Conservation (phyloP, 2,797 vertebrate species). For the Hafferia zeledoni region DNA sequence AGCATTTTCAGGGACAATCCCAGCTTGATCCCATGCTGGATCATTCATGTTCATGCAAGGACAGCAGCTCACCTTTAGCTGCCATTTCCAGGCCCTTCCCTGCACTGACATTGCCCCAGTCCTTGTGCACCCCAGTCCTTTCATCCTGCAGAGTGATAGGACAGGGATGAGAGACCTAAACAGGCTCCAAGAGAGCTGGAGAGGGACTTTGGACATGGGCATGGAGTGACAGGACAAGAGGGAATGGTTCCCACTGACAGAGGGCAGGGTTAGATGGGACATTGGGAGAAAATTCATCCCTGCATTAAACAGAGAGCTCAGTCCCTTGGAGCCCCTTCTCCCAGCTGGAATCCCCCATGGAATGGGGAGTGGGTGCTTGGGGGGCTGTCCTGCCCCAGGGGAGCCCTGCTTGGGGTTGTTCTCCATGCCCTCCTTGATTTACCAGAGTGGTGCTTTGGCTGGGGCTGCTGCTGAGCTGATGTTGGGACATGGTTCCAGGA, state of each 20-base stretch:
- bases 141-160: neutral
- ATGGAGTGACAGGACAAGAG: neutral
- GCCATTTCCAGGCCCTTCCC: neutral
- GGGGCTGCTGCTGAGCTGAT: neutral
- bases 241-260: neutral
- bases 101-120: neutral
- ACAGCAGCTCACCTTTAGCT: neutral
- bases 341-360: neutral
- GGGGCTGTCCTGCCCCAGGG: rapidly evolving
- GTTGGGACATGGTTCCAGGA: neutral
- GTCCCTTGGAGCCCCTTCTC: neutral
- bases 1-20: neutral
- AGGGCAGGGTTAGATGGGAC: neutral
- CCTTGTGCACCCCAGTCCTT: neutral
- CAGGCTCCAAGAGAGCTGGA: neutral
- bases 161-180: neutral
- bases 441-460: neutral
- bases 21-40: neutral
- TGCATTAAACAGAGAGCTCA: neutral
- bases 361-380: neutral
- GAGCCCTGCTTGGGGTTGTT: neutral
- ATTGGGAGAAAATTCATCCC: neutral
- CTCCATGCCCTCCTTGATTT: neutral
- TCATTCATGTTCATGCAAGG: neutral
- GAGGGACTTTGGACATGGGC: neutral